Base-by-base conservation (phyloP, 2,888 invertebrate genomes). In the Pseudoips prasinana region DNA sequence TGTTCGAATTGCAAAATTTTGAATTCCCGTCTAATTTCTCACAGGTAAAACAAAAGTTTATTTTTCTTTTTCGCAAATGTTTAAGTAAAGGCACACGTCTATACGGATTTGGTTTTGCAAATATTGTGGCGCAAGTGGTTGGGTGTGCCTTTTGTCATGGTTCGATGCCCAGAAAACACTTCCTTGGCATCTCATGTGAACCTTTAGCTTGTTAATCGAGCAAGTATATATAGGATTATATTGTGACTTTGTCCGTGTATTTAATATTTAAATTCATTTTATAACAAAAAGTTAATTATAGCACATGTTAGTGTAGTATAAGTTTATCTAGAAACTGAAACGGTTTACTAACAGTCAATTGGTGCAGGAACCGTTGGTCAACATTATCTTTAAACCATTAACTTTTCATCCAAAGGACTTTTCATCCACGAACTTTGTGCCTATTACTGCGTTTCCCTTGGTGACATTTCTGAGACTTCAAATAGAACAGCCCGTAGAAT, bases 61-160 rank as follows among this genome's bases (percentile, higher is more conserved):
- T 23, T 36, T 17, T 40, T 60, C 55, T 62, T 69, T 54, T 52
- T 46, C 42, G 45, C 58, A 57, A 63, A 39, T 26, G 22, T 39
- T 38, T 59, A 42, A 25, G 39, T 38, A 46, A 50, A 46, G 58
- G 51, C 61, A 25, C 66, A 81, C 85, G 85, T 81, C 78, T 62
- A 68, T 49, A 45, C 77, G 51, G 71, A 52, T 72, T 71, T 71
- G 59, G 59, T 58, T 78, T 83, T 69, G 83, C 83, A 63, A 80
- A 81, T 77, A 70, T 71, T 86, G 64, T 87, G 83, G 73, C 73
- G 75, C 60, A 74, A 79, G 73, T 72, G 33, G 46, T 51, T 74
- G 73, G 85, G 85, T 80, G 85, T 80, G 85, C 55, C 75, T 50
- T 56, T 51, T 49, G 54, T 60, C 63, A 72, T 55, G 87, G 72